Conservation (phyloP, 2,888 invertebrate genomes). For the Tiliacea citrago region DNA sequence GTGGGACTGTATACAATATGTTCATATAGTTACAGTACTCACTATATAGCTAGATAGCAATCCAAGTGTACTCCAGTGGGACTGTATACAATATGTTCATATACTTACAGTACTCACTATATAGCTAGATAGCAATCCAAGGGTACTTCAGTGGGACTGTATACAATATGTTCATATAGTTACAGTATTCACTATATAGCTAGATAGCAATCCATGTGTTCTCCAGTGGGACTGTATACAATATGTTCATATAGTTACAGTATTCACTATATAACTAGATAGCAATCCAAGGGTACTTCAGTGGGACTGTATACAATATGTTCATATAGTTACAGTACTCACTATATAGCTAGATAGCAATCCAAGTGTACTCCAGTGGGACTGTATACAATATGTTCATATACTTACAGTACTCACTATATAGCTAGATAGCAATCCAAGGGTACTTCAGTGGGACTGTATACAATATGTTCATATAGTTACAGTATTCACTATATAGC, state of each 20-base stretch:
- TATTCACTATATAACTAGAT: not conserved
- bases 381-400: not conserved
- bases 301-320: not conserved
- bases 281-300: not conserved
- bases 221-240: not conserved
- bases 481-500: too few relatives aligned
- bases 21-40: not conserved
- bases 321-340: not conserved
- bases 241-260: not conserved
- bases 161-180: not conserved
- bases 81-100: not conserved
- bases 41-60: not conserved
- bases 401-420: not conserved
- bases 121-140: not conserved
- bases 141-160: not conserved
- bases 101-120: not conserved
- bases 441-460: not conserved
- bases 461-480: not conserved
- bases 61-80: not conserved
- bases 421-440: not conserved
- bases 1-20: not conserved
- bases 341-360: not conserved
- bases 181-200: too few relatives aligned
- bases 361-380: not conserved
- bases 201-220: not conserved